Conservation (phyloP, 2,888 invertebrate species). For the Acleris cristana region DNA sequence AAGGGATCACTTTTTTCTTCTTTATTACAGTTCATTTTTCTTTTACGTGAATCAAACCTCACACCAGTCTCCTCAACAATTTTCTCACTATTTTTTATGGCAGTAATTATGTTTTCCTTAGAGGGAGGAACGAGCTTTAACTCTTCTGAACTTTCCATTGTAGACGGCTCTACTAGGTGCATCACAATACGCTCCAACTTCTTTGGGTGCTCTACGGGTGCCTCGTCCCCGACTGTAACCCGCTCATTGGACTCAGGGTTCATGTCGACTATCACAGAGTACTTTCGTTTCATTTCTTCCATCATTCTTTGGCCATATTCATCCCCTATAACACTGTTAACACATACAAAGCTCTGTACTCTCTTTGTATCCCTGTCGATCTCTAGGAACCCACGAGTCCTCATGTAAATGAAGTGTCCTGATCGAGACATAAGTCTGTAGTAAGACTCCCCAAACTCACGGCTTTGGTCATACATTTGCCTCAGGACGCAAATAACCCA, state of each 20-base stretch:
- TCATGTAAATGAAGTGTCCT: constrained; percentile 93
- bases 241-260: constrained; percentile 66
- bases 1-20: constrained; percentile 60
- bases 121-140: constrained; percentile 73
- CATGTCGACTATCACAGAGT: constrained; percentile 87
- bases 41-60: constrained; percentile 71
- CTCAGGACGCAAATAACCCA: constrained; percentile 94
- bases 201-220: constrained; percentile 87
- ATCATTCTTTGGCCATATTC: constrained; percentile 90
- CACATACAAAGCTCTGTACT: constrained; percentile 93
- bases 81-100: constrained; percentile 76
- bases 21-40: constrained; percentile 61
- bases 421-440: constrained; percentile 92
- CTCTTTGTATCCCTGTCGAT: constrained; percentile 89
- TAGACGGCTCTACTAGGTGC: constrained; percentile 82
- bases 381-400: constrained; percentile 93
- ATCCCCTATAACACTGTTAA: constrained; percentile 90
- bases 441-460: constrained; percentile 93
- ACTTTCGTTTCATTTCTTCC: constrained; percentile 91
- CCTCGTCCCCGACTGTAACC: constrained; percentile 57
- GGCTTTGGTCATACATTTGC: constrained; percentile 94
- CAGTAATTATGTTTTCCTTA: constrained; percentile 76
- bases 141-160: constrained; percentile 65
- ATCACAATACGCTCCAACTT: constrained; percentile 89
- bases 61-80: constrained; percentile 75